These are phyloP conservation scores for Listronotus oregonensis DNA, from an alignment of 1,140 invertebrate genomes.

Conservation along the genomic window DNA sequence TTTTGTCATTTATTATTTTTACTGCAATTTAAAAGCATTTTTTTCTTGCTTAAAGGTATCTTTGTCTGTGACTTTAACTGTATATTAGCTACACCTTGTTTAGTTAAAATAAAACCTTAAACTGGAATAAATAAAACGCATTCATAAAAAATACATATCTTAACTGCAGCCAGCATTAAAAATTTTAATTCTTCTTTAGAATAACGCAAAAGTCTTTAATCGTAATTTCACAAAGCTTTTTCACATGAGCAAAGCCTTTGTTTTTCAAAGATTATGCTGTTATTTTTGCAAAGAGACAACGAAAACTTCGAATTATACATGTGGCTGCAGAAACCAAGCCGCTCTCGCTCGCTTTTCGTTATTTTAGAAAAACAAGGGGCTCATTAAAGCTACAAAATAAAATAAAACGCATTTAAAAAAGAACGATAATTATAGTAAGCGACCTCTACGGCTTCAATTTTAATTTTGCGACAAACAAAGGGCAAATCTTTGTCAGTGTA, in stretches of 20 bases:
- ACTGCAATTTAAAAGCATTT: too few species aligned
- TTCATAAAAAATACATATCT: too few species aligned
- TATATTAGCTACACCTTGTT: too few species aligned
- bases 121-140: too few species aligned
- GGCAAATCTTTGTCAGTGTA: not conserved
- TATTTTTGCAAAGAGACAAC: constrained; percentile 12
- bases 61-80: too few species aligned
- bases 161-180: too few species aligned
- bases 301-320: constrained; percentile 12
- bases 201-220: not conserved
- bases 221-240: constrained; percentile 9
- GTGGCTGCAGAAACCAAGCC: not conserved
- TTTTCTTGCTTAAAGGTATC: too few species aligned
- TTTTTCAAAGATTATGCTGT: constrained; percentile 5
- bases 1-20: too few species aligned
- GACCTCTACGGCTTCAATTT: not conserved
- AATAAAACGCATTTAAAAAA: constrained; percentile 9
- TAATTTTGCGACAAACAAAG: constrained; percentile 6
- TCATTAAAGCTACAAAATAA: constrained; percentile 13
- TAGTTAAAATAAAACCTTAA: too few species aligned
- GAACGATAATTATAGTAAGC: constrained; percentile 13
- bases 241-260: constrained; percentile 4
- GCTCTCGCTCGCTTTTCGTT: not conserved
- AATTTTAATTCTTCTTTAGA: too few species aligned
- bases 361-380: not conserved